Conservation (phyloP, 2,888 invertebrate genomes). For the Celastrina argiolus region DNA sequence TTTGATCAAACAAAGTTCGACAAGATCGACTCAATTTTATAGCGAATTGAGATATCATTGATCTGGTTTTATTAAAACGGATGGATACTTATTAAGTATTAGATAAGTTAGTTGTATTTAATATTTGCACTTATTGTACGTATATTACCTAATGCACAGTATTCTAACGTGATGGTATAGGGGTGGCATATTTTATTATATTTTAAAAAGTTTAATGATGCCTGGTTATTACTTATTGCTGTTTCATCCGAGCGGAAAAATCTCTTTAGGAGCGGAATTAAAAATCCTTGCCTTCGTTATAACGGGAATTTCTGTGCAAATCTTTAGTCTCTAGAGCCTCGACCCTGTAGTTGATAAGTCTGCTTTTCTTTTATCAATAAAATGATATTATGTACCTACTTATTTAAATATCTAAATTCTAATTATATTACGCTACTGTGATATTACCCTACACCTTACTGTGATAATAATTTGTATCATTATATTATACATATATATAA, state of each 20-base stretch:
- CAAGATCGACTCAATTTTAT: background rate
- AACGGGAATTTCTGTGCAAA: background rate
- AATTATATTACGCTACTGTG: background rate
- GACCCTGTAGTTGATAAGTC: background rate
- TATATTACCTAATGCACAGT: background rate
- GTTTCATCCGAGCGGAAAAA: slow-evolving; percentile 4
- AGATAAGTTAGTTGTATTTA: too few species aligned
- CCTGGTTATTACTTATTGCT: background rate
- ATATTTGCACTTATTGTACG: background rate
- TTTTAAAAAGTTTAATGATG: background rate
- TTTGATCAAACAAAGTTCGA: background rate
- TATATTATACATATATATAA: too few species aligned
- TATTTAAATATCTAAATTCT: background rate
- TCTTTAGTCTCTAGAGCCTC: background rate
- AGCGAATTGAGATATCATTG: background rate
- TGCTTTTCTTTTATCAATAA: background rate
- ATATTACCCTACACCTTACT: too few species aligned
- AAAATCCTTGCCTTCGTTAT: slow-evolving; percentile 11
- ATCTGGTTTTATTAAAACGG: slow-evolving; percentile 3
- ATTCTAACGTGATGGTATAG: background rate
- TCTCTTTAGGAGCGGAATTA: background rate
- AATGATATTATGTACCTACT: too few species aligned
- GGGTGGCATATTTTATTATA: background rate
- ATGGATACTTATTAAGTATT: background rate
- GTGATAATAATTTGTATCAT: too few species aligned